Evolutionary conservation across 2,888 invertebrate genomes (phyloP), one percentile per base, ranked within the genome.

Genomic region (Saturnia japonica): DNA sequence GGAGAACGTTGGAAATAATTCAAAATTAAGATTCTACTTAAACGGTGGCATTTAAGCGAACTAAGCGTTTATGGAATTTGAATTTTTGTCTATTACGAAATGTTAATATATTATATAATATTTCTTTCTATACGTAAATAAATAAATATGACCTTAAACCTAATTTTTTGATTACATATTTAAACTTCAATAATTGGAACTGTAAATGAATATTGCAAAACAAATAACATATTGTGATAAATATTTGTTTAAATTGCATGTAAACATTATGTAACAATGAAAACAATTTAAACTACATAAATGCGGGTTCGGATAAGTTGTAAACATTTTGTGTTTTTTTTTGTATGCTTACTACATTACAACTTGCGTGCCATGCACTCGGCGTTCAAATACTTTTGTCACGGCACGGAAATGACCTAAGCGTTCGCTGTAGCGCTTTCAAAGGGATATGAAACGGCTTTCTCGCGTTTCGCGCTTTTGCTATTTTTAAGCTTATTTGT

Each of bases 341-440:
- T 64, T 34, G n/a, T 22, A 40, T 0, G 19, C 40, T 19, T 19
- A 34, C 16, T 19, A 40, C 64, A n/a, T 12, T 16, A 64, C 34
- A 64, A 57, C 1, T 16, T 19, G 25, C 40, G 62, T 40, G 16
- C n/a, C 6, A 19, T 62, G 62, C 62, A 62, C 34, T 62, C 62
- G 34, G 62, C 34, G 7, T 34, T 62, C 34, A 62, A 25, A 62
- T 62, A 34, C 62, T 34, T 62, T 34, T 62, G 62, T 40, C 64
- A 64, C 40, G 64, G n/a, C 16, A 11, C 64, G 64, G 64, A 64
- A 40, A 64, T 64, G 28, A 60, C 14, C 57, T 60, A 60, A 60
- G 57, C 57, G 57, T 11, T 60, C 22, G 12, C 22, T 54, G n/a
- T 22, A 47, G 47, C 54, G 22, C 54, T 54, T 54, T 54, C 22